Base-by-base conservation (phyloP, 37 sponge, comb jelly and placozoan genomes). In the Diacarnus erythraeanus region DNA sequence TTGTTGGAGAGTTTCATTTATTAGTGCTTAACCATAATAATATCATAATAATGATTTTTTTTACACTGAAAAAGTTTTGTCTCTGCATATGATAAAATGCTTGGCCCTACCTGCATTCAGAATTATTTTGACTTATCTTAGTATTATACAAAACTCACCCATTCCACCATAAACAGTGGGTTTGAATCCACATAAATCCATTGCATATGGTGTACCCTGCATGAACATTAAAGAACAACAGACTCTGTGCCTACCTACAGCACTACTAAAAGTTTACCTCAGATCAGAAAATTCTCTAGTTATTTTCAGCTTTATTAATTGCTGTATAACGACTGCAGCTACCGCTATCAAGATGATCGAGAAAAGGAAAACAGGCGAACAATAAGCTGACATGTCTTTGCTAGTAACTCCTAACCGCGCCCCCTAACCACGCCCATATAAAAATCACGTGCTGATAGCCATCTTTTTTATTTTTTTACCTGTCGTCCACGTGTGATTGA, bases 161-260 rank as follows among this genome's bases (percentile, higher is more conserved):
- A 74, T 42, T 75, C 29, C 1, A 64, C 74, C 83, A 83, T 83
- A 22, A 47, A 56, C 0, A 47, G 83, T 73, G 67, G 76, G 64
- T 65, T 38, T 38, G 83, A 29, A 22, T 74, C 26, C 23, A 64
- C 67, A 18, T 75, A 26, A 1, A 26, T 37, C 83, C 83, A 83
- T 5, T 44, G 21, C 31, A 67, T 23, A 39, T 59, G 41, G 17
- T 1, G 21, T 27, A 59, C 63, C 23, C 76, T 76, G 61, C 61
- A 59, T 36, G 26, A 1, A 8, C 59, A 37, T 8, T 60, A 38
- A 59, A 59, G 9, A 60, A 21, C 5, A 25, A 60, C 9, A 20
- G 27, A 6, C 22, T 17, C 23, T n/a, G 22, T 60, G 61, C 4
- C 23, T 60, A 26, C 56, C 10, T 54, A 54, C 10, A 10, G 17